phyloP scores from a whole-genome alignment of 2,797 vertebrate species.

The Dermochelys coriacea region DNA sequence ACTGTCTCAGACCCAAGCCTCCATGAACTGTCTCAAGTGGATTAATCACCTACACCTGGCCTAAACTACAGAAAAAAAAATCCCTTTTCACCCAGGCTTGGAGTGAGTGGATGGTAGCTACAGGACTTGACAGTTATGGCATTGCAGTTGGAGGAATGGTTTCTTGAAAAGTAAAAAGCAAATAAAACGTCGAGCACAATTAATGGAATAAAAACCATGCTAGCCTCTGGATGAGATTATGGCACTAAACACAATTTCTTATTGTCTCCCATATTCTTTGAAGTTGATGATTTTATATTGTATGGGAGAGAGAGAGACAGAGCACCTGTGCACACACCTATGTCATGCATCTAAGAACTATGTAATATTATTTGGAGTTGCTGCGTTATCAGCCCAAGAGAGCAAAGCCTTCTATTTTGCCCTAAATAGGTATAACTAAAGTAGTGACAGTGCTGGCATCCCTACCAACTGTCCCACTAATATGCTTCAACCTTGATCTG shows the following conservation, averaged over 20 bases:
- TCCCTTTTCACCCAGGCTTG: background rate
- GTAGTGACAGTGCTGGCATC: background rate
- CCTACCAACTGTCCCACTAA: background rate
- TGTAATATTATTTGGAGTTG: conserved; percentile 38
- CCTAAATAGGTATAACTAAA: conserved; percentile 1
- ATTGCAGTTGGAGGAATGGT: too few relatives aligned
- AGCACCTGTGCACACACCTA: background rate
- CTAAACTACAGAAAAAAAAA: conserved; percentile 17
- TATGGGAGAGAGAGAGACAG: background rate
- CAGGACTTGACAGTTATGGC: fast-evolving
- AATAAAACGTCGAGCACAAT: background rate
- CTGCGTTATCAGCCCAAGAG: conserved; percentile 35
- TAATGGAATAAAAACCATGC: background rate
- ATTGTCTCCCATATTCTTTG: background rate
- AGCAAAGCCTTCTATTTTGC: conserved; percentile 22
- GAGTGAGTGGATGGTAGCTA: background rate
- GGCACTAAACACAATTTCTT: background rate
- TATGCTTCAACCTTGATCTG: conserved; percentile 16
- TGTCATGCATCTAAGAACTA: background rate
- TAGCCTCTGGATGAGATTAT: background rate
- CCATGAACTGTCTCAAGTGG: background rate
- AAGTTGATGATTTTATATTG: conserved; percentile 50
- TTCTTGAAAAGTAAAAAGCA: too few relatives aligned
- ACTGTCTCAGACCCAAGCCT: background rate
- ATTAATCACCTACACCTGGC: background rate